These are phyloP conservation scores for Chouioia cunea DNA, from an alignment of 2,888 invertebrate species.

Conservation along the genomic window DNA sequence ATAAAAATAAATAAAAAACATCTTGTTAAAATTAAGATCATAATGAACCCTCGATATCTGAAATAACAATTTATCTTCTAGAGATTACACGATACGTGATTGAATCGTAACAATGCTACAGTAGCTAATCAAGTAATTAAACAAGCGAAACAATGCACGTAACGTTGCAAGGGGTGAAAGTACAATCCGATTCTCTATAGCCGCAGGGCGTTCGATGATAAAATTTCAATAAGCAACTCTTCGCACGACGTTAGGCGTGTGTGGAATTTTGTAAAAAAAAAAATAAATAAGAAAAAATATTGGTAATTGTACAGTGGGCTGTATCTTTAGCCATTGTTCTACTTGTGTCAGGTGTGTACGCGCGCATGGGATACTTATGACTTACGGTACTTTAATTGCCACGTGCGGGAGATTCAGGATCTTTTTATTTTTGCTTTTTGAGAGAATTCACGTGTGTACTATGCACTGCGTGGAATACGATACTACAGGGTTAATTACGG, in stretches of 20 bases:
- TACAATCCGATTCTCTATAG: too few relatives aligned
- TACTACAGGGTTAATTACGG: too few relatives aligned
- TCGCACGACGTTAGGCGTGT: not conserved
- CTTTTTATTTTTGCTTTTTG: not conserved
- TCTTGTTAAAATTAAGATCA: too few relatives aligned
- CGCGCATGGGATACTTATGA: not conserved
- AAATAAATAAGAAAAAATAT: not conserved
- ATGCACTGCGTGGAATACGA: not conserved
- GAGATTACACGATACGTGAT: too few relatives aligned
- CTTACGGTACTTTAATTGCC: conserved; percentile 28
- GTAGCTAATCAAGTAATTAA: too few relatives aligned
- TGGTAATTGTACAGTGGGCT: conserved; percentile 9
- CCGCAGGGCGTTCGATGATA: not conserved
- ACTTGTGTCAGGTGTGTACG: conserved; percentile 2
- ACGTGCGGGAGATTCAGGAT: not conserved
- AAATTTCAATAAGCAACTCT: conserved; percentile 7
- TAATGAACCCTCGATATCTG: too few relatives aligned
- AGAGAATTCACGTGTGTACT: not conserved
- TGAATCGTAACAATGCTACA: too few relatives aligned
- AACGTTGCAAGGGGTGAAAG: too few relatives aligned
- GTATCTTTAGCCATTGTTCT: conserved; percentile 18
- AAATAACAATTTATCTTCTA: too few relatives aligned
- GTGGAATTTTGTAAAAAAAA: not conserved
- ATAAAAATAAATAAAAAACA: too few relatives aligned
- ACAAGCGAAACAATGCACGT: too few relatives aligned